Evolutionary conservation across 2,888 invertebrate species (phyloP), one percentile per base, ranked within the genome.

Genomic region (Parthenolecanium corni): DNA sequence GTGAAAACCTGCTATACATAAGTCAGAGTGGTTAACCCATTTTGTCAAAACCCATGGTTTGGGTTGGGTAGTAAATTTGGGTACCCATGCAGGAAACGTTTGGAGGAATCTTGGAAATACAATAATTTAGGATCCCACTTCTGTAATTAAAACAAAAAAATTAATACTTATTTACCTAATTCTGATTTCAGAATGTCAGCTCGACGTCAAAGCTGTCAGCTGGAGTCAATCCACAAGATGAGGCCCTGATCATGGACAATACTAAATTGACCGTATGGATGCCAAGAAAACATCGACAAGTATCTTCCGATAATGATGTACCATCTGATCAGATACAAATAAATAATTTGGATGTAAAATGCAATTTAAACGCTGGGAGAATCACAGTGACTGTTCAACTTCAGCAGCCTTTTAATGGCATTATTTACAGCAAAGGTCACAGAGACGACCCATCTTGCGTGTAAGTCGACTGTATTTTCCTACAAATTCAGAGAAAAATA

Each of bases 391-490:
- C 77, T 1, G 77, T 85, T 0, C 80, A 82, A 52, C 85, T 84
- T 70, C 74, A 79, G 9, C 78, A 80, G 65, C 76, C 80, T 0
- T 85, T 80, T 68, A 79, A 81, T 68, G 85, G 85, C 14, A 77
- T 84, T 36, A 80, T 85, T 64, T 85, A 84, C 76, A 84, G 84
- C 71, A 84, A 85, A 71, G 84, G 84, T 14, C 78, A 79, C 68
- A 78, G 80, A 70, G 79, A 77, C 66, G 81, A 84, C 71, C 79
- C 81, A 14, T 80, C 79, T 68, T 85, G 85, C 80, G 79, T 81
- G 83, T 83, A 71, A 78, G 78, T 75, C 47, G n/a, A n/a, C n/a
- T n/a, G n/a, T n/a, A n/a, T n/a, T n/a, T n/a, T 25, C 47, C 12
- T 44, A n/a, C n/a, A n/a, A n/a, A 16, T 49, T 47, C 12, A 49